Conservation (phyloP, 2,113 vertebrate genomes). For the Sula dactylatra region DNA sequence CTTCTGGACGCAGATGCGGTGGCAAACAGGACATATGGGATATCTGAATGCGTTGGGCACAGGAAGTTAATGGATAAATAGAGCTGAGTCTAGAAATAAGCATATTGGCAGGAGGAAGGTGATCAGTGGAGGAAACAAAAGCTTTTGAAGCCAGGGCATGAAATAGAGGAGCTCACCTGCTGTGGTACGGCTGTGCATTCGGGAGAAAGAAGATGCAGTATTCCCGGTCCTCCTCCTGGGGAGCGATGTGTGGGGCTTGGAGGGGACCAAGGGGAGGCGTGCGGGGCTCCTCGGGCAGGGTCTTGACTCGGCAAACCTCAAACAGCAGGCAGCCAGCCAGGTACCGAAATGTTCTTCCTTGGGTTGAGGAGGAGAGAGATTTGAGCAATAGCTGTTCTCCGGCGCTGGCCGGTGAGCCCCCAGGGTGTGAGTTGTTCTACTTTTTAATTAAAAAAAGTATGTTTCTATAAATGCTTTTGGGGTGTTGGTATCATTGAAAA, state of each 20-base stretch:
- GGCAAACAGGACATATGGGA: not conserved
- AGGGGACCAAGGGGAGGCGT: not conserved
- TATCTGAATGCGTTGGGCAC: not conserved
- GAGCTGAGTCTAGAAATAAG: not conserved
- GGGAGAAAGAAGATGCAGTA: not conserved
- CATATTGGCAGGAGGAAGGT: not conserved
- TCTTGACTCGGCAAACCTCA: not conserved
- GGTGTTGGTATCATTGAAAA: not conserved
- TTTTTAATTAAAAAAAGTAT: not conserved
- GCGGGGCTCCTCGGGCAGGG: not conserved
- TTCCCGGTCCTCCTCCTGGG: not conserved
- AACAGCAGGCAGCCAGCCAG: not conserved
- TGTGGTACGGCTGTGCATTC: rapidly evolving
- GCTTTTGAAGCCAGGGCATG: not conserved
- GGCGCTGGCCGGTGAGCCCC: rapidly evolving
- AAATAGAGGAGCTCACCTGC: not conserved
- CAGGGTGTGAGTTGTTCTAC: rapidly evolving
- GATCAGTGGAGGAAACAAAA: not conserved
- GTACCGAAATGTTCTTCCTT: not conserved
- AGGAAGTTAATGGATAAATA: not conserved
- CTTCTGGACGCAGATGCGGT: not conserved
- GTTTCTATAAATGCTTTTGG: not conserved
- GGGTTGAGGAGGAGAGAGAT: not conserved
- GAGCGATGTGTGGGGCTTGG: rapidly evolving
- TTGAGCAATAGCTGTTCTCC: not conserved